Percentiles rank a stretch among this genome's conserved stretches.
These are phyloP conservation scores for Charadrius vociferus DNA, from an alignment of 2,113 vertebrate genomes.

Conservation along the genomic window DNA sequence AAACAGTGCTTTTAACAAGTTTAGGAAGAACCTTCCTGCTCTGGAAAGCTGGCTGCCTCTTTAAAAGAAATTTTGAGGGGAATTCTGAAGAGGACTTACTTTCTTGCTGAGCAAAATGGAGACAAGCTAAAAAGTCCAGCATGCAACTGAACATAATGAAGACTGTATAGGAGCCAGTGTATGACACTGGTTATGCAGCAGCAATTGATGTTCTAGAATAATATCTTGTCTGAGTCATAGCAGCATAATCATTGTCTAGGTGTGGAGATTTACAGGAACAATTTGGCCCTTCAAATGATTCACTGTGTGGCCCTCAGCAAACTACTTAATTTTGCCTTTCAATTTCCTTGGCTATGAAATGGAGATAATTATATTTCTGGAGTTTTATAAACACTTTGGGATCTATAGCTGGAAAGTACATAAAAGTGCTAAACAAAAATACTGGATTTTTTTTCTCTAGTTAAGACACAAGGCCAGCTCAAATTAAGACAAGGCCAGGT, in stretches of 20 bases:
- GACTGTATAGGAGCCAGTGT: not conserved
- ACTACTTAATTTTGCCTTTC: slow-evolving; percentile 50
- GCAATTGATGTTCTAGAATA: slow-evolving; percentile 50
- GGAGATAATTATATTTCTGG: slow-evolving; percentile 46
- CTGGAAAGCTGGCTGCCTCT: not conserved
- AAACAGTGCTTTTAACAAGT: not conserved
- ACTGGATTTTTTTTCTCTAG: not conserved
- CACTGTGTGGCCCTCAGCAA: slow-evolving; percentile 38
- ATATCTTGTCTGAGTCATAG: slow-evolving; percentile 24
- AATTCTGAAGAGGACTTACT: not conserved
- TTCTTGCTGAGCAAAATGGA: not conserved
- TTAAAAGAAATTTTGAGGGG: not conserved
- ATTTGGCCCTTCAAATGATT: slow-evolving; percentile 53
- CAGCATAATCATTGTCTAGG: slow-evolving; percentile 45
- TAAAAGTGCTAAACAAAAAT: not conserved
- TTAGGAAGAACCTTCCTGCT: not conserved
- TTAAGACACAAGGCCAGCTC: not conserved
- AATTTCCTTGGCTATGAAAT: slow-evolving; percentile 41
- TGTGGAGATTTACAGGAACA: slow-evolving; percentile 59
- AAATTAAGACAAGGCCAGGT: not conserved
- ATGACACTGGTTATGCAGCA: not conserved
- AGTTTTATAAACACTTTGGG: slow-evolving; percentile 50
- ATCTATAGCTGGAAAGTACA: slow-evolving; percentile 28
- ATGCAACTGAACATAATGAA: not conserved
- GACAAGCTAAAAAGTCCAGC: not conserved